A percentile compares a stretch with the other conserved stretches of the same genome.
These are phyloP conservation scores for Oreochromis aureus DNA, from an alignment of 2,113 vertebrate genomes.

Conservation along the genomic window DNA sequence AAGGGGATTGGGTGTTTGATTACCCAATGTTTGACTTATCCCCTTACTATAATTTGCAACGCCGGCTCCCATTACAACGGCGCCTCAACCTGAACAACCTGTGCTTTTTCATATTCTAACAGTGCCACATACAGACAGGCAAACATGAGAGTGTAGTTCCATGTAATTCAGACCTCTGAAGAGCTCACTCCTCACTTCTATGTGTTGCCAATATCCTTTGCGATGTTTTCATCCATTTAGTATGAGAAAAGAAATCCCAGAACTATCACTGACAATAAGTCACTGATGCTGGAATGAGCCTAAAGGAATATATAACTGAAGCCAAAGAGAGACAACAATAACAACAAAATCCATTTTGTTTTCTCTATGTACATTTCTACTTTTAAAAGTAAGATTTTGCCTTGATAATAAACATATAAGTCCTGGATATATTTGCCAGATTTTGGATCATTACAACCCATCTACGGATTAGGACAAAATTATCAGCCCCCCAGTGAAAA, in stretches of 20 bases:
- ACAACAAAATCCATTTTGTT: not conserved
- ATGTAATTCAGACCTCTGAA: not conserved
- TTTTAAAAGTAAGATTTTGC: not conserved
- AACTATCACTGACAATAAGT: not conserved
- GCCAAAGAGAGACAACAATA: not conserved
- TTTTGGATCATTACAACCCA: not conserved
- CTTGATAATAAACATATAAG: not conserved
- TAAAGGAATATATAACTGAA: not conserved
- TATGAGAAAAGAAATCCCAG: not conserved
- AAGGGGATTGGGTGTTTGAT: slow-evolving; percentile 29
- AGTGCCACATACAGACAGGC: not conserved
- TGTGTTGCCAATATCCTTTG: not conserved
- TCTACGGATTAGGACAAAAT: not conserved
- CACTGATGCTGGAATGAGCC: not conserved
- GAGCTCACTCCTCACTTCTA: not conserved
- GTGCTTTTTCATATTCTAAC: slow-evolving; percentile 35
- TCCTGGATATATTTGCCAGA: not conserved
- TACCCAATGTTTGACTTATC: slow-evolving; percentile 53
- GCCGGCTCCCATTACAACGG: slow-evolving; percentile 44
- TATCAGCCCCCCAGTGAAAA: not conserved
- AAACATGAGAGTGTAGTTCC: not conserved
- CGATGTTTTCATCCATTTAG: not conserved
- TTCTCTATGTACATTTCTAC: not conserved
- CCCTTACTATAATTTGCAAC: slow-evolving; percentile 26
- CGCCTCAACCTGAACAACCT: slow-evolving; percentile 46